Percentiles rank a stretch among this genome's conserved stretches.
Evolutionary conservation across 1,140 invertebrate species (phyloP).

Genomic region (Drosophila busckii): DNA sequence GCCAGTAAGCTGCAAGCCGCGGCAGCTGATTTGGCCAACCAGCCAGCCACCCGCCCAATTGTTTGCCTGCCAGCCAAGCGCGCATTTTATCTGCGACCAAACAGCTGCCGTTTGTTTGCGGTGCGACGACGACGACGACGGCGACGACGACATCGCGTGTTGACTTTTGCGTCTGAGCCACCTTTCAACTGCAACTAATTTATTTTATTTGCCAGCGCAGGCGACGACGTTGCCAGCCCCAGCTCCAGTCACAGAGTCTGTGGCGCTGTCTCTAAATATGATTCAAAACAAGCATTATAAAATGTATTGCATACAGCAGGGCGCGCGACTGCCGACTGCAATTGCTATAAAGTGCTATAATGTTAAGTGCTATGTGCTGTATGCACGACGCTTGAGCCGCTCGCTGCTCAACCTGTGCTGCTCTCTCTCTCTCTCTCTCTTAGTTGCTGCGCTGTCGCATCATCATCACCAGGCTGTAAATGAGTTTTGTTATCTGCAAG

Average conservation of each 20-base stretch:
- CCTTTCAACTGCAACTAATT: constrained; percentile 75
- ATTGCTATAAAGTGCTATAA: constrained; percentile 57
- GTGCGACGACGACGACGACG: no score
- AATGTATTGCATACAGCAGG: constrained; percentile 48
- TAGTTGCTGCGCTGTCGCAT: constrained; percentile 27
- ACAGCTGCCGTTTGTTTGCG: constrained; percentile 75
- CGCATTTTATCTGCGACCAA: constrained; percentile 72
- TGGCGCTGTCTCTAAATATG: constrained; percentile 41
- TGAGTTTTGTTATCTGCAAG: constrained; percentile 56
- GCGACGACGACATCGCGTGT: constrained; percentile 72
- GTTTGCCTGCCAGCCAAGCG: constrained; percentile 66
- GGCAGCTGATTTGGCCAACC: constrained; percentile 66
- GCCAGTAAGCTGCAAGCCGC: constrained; percentile 62
- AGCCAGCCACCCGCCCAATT: constrained; percentile 20
- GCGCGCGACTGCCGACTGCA: constrained; percentile 28
- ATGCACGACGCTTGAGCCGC: no score
- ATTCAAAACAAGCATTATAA: constrained; percentile 76
- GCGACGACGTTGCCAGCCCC: constrained; percentile 5
- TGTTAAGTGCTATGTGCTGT: constrained; percentile 27
- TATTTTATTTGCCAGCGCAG: constrained; percentile 73
- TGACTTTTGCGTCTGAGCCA: constrained; percentile 73
- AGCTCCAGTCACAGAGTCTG: no score
- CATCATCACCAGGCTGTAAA: constrained; percentile 60
- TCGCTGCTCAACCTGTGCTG: not conserved
- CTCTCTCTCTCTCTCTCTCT: not conserved